Evolutionary conservation across 2,113 vertebrate species (phyloP), one percentile per base, ranked within the genome.

Genomic region (Sardina pilchardus): DNA sequence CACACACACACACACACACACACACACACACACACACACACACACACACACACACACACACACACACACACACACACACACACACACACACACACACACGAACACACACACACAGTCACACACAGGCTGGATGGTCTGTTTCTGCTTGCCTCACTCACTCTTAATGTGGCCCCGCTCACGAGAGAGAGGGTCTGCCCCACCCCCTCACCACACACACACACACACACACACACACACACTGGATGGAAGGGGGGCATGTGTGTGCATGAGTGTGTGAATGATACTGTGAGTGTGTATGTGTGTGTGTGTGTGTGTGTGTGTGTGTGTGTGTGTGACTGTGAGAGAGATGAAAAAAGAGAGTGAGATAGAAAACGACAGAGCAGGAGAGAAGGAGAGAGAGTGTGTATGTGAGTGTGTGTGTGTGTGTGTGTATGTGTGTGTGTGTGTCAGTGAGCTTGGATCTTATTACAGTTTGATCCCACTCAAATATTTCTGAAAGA

Each of bases 401-500:
- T 83, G 86, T 63, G 83, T 42, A 82, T 81, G 91, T 59, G 80
- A 30, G 80, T 53, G 82, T 85, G 80, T 81, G 86, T 83, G 88
- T 81, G 80, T 83, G 82, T 71, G 84, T 85, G 87, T 81, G 87
- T 44, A 50, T 45, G 75, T 44, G 82, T 42, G 48, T 12, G 48
- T 53, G 89, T 92, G 93, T 93, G 90, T 89, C 89, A 90, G 91
- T 24, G 82, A 92, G 92, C 93, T 92, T 92, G 93, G 94, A 94
- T 95, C 95, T 94, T 92, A 94, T 96, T 96, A 95, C 95, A 93
- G 91, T 95, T 95, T 95, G 94, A 95, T 95, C 94, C 95, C 93
- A 94, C 95, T 96, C 94, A 95, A 95, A 95, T 94, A 96, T 95
- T 96, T 96, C 93, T 93, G 90, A 94, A 94, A 94, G 94, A 94